Conservation (phyloP, 37 sponge, comb jelly and placozoan species). For the Geodia barretti region DNA sequence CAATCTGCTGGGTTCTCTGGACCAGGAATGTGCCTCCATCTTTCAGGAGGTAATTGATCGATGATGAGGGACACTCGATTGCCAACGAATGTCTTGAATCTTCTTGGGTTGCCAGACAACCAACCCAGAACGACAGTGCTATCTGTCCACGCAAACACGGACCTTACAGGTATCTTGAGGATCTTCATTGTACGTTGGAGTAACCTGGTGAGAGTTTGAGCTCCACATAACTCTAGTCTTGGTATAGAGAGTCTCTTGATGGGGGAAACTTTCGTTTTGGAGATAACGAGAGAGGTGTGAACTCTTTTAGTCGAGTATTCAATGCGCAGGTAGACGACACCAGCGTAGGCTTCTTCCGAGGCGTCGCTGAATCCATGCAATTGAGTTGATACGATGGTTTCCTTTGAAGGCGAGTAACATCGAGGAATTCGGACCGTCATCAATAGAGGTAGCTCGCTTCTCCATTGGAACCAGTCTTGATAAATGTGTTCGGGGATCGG, state of each 20-base stretch:
- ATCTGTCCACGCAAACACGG: no score
- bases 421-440: slow-evolving; percentile 7
- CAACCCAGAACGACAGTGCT: no score
- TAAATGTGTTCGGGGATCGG: slow-evolving; percentile 19
- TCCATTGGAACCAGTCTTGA: slow-evolving; percentile 24
- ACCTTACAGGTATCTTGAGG: no score
- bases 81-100: no score
- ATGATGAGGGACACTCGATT: slow-evolving; percentile 2
- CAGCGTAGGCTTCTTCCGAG: slow-evolving; percentile 32
- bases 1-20: slow-evolving; percentile 16
- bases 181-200: no score
- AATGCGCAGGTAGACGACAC: slow-evolving; percentile 8
- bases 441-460: slow-evolving; percentile 15
- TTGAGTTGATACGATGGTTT: slow-evolving; percentile 11
- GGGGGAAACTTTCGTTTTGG: no score
- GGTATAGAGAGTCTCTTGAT: no score
- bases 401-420: slow-evolving; percentile 17
- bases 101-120: no score
- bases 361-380: slow-evolving; percentile 47
- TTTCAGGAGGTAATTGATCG: slow-evolving; percentile 7
- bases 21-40: slow-evolving; percentile 10
- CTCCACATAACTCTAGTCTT: no score
- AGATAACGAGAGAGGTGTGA: no score
- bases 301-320: neutral
- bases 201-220: no score